Conservation (phyloP, 2,797 vertebrate species). For the Acanthopagrus latus region DNA sequence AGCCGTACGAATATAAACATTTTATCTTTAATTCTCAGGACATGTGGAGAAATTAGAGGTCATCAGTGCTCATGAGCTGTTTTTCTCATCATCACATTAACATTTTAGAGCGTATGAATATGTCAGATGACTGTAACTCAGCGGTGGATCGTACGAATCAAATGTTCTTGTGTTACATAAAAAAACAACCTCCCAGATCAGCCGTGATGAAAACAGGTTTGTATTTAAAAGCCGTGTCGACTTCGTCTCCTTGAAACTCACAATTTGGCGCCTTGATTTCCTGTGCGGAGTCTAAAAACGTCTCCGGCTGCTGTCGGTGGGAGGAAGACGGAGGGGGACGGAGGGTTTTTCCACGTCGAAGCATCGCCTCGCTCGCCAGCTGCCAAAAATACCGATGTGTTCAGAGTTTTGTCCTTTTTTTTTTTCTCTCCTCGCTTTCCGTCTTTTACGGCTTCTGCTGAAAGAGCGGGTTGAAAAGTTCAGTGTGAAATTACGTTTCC, state of each 20-base stretch:
- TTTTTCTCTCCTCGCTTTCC: neutral
- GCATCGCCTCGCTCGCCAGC: slow-evolving; percentile 52
- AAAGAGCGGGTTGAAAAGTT: slow-evolving; percentile 70
- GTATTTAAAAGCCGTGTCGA: slow-evolving; percentile 17
- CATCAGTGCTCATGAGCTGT: no score
- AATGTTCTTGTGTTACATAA: neutral
- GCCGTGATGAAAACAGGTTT: neutral
- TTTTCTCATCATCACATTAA: no score
- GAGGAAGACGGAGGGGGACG: neutral
- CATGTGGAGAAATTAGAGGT: no score
- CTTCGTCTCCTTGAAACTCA: slow-evolving; percentile 27
- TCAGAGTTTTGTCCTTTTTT: slow-evolving; percentile 1
- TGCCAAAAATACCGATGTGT: slow-evolving; percentile 65
- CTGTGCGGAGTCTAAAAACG: slow-evolving; percentile 44
- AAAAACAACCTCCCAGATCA: neutral
- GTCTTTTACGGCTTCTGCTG: slow-evolving; percentile 51
- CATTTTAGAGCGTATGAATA: no score
- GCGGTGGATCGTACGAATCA: no score
- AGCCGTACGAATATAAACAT: neutral
- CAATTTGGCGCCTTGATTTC: slow-evolving; percentile 31
- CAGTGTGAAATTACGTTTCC: slow-evolving; percentile 69
- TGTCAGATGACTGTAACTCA: no score
- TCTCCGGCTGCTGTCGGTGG: slow-evolving; percentile 28
- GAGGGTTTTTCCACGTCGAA: slow-evolving; percentile 23
- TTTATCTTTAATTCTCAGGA: neutral